These are phyloP conservation scores for Notamacropus eugenii DNA, from an alignment of 2,797 vertebrate genomes.

Conservation along the genomic window DNA sequence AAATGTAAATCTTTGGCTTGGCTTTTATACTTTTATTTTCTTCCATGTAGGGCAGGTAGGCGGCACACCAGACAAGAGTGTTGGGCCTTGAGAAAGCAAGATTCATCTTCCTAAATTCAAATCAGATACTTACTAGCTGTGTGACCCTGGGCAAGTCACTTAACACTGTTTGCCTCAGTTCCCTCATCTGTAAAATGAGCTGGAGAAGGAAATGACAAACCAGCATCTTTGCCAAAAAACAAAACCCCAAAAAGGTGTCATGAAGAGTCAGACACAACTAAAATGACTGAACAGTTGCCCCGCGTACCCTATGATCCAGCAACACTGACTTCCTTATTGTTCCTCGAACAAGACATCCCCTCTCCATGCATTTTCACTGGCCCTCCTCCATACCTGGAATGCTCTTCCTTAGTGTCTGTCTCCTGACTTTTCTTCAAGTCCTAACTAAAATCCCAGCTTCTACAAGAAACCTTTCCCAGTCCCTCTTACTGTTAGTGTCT, in stretches of 20 bases:
- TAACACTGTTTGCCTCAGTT: background rate
- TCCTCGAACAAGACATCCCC: background rate
- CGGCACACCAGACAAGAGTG: background rate
- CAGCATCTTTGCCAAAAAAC: background rate
- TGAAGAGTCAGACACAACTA: background rate
- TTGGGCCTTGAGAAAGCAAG: background rate
- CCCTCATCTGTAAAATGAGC: background rate
- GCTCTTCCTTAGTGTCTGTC: background rate
- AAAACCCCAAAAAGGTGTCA: background rate
- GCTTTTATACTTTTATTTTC: background rate
- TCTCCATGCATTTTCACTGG: background rate
- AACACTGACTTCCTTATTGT: background rate
- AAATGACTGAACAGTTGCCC: background rate
- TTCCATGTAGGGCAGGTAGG: background rate
- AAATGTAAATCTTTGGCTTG: background rate
- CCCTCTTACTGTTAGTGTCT: background rate
- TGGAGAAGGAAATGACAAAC: background rate
- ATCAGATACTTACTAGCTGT: background rate
- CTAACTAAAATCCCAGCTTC: background rate
- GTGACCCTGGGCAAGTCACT: background rate
- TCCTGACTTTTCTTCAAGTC: background rate
- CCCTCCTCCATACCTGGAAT: background rate
- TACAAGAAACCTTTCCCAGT: background rate
- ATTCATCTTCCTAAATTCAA: background rate
- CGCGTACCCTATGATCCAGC: background rate